A percentile compares a stretch with the other conserved stretches of the same genome.
Conservation (phyloP, 2,888 invertebrate genomes). For the Bursaphelenchus okinawaensis region DNA sequence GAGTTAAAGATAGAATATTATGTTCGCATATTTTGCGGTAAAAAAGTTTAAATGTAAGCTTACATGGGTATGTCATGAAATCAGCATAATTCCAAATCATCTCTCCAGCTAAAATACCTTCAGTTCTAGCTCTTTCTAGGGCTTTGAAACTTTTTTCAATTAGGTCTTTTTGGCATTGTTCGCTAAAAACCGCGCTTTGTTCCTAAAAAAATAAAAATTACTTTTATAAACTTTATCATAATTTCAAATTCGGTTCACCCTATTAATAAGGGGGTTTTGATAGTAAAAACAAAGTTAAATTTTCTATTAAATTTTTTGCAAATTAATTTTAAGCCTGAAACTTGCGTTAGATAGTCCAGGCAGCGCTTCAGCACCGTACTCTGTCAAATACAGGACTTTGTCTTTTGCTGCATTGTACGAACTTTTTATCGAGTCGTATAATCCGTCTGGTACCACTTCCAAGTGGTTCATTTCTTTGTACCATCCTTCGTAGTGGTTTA, state of each 20-base stretch:
- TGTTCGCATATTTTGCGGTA: no score
- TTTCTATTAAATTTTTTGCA: no score
- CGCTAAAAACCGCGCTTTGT: constrained; percentile 77
- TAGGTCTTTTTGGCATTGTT: constrained; percentile 83
- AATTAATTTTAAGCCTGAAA: no score
- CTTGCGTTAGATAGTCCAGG: no score
- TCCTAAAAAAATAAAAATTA: constrained; percentile 27
- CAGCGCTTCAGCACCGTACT: constrained; percentile 12
- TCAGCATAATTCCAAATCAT: constrained; percentile 80
- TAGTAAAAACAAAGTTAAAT: no score
- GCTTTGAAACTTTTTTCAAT: constrained; percentile 81
- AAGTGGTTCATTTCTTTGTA: constrained; percentile 77
- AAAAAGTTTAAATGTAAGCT: no score
- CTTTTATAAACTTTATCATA: no score
- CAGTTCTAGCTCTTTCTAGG: constrained; percentile 71
- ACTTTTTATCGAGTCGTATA: constrained; percentile 67
- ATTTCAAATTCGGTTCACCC: no score
- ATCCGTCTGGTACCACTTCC: constrained; percentile 59
- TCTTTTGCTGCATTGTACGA: constrained; percentile 67
- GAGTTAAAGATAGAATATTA: background rate
- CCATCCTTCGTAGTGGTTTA: constrained; percentile 91
- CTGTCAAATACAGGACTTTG: constrained; percentile 68
- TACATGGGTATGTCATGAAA: background rate
- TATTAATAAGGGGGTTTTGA: no score
- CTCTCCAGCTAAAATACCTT: constrained; percentile 74